Conservation (phyloP, 2,888 invertebrate species). For the Epinotia bilunana region DNA sequence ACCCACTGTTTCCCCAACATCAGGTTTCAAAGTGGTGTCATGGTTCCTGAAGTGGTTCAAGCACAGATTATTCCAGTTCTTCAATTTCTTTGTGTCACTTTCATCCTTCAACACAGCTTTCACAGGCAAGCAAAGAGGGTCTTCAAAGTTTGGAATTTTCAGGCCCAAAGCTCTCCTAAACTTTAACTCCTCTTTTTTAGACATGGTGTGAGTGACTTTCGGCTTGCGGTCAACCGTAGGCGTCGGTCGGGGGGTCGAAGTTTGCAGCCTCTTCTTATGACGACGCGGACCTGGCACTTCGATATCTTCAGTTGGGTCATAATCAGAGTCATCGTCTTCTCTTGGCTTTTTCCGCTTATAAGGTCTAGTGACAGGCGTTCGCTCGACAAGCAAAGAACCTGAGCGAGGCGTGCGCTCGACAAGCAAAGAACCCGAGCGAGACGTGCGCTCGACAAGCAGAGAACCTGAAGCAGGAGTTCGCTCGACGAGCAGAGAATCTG, state of each 20-base stretch:
- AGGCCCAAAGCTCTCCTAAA: slow-evolving; percentile 60
- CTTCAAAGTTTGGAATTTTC: slow-evolving; percentile 73
- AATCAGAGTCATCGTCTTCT: slow-evolving; percentile 71
- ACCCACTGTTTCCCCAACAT: slow-evolving; percentile 57
- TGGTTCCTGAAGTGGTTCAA: slow-evolving; percentile 68
- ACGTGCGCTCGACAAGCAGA: slow-evolving; percentile 54
- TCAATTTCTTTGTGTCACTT: slow-evolving; percentile 60
- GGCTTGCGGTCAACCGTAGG: slow-evolving; percentile 39
- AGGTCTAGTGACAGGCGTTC: slow-evolving; percentile 50
- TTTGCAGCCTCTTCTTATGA: slow-evolving; percentile 48
- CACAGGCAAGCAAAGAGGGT: slow-evolving; percentile 75
- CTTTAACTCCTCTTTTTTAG: slow-evolving; percentile 45
- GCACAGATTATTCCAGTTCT: slow-evolving; percentile 74
- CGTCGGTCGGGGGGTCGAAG: slow-evolving; percentile 46
- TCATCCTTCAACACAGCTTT: slow-evolving; percentile 60
- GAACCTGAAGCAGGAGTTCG: slow-evolving; percentile 43
- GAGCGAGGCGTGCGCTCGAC: slow-evolving; percentile 53
- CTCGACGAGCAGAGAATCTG: slow-evolving; percentile 58
- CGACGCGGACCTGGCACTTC: slow-evolving; percentile 51
- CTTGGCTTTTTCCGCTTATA: slow-evolving; percentile 55
- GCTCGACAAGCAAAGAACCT: slow-evolving; percentile 58
- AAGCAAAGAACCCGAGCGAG: slow-evolving; percentile 54
- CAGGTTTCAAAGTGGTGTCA: slow-evolving; percentile 61
- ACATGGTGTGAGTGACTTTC: slow-evolving; percentile 16
- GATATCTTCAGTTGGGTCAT: slow-evolving; percentile 65